phyloP scores from a whole-genome alignment of 2,888 invertebrate species.

The Thymelicus acteon region DNA sequence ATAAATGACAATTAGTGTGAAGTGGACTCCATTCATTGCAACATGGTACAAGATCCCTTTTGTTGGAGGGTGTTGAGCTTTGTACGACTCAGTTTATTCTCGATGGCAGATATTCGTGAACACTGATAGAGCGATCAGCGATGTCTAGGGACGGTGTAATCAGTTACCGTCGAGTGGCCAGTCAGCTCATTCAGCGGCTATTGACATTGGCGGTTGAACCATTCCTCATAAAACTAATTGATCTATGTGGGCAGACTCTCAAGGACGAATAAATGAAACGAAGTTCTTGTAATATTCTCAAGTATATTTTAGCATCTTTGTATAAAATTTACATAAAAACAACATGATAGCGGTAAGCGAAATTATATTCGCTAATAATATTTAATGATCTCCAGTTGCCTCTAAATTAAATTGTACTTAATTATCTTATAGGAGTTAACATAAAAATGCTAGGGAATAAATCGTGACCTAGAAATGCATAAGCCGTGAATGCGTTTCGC shows the following conservation, averaged over 20 bases:
- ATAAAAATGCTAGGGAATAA: slow-evolving; percentile 16
- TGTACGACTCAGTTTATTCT: too few species aligned
- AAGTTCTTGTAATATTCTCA: slow-evolving; percentile 17
- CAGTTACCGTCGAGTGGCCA: too few species aligned
- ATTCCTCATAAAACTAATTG: slow-evolving; percentile 18
- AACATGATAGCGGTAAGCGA: slow-evolving; percentile 38
- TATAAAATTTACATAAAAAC: slow-evolving; percentile 48
- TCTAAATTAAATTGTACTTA: slow-evolving; percentile 12
- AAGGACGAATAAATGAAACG: slow-evolving; percentile 37
- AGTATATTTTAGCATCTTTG: slow-evolving; percentile 42
- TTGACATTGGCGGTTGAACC: slow-evolving; percentile 12
- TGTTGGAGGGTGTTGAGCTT: too few species aligned
- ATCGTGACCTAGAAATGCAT: slow-evolving; percentile 15
- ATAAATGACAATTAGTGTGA: too few species aligned
- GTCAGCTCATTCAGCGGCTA: too few species aligned
- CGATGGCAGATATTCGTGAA: too few species aligned
- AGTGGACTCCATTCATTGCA: too few species aligned
- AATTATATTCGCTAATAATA: slow-evolving; percentile 31
- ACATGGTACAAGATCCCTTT: too few species aligned
- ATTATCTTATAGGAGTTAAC: background rate
- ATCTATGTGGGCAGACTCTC: background rate
- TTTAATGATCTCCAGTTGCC: slow-evolving; percentile 1
- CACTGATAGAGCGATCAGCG: too few species aligned
- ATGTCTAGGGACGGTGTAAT: too few species aligned
- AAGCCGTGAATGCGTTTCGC: background rate